Conservation (phyloP, 2,113 vertebrate species). For the Triplophysa siluroides region DNA sequence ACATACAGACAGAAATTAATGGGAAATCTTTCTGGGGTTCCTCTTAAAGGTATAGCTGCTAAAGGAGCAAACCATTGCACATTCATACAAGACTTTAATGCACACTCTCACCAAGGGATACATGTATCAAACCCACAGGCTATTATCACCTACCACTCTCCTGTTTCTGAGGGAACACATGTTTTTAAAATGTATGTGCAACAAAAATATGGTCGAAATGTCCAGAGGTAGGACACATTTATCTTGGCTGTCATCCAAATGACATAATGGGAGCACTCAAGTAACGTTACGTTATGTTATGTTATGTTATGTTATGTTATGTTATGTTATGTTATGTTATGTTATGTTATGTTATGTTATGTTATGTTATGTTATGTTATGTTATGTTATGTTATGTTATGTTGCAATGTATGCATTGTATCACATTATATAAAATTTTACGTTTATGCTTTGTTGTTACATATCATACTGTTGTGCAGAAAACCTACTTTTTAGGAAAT, state of each 20-base stretch:
- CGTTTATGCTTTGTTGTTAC: too few species aligned
- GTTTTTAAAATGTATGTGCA: constrained; percentile 10
- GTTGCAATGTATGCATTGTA: too few species aligned
- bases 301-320: too few species aligned
- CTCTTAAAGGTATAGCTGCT: constrained; percentile 3
- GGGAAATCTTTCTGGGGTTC: constrained; percentile 20
- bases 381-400: too few species aligned
- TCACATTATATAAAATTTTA: too few species aligned
- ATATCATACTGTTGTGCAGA: too few species aligned
- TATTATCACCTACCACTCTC: constrained; percentile 41
- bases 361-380: too few species aligned
- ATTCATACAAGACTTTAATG: constrained; percentile 36
- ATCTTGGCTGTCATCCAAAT: not conserved
- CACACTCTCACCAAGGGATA: constrained; percentile 16
- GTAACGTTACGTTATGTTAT: too few species aligned
- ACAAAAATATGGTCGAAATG: not conserved
- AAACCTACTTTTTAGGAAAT: too few species aligned
- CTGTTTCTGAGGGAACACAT: constrained; percentile 24
- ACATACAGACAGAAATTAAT: constrained; percentile 17
- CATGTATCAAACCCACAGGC: constrained; percentile 31
- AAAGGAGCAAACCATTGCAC: constrained; percentile 27
- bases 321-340: too few species aligned
- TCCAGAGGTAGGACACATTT: constrained; percentile 9
- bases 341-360: too few species aligned
- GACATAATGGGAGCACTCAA: constrained; percentile 2